These are phyloP conservation scores for Synanceia verrucosa DNA, from an alignment of 2,797 vertebrate genomes.

Conservation along the genomic window DNA sequence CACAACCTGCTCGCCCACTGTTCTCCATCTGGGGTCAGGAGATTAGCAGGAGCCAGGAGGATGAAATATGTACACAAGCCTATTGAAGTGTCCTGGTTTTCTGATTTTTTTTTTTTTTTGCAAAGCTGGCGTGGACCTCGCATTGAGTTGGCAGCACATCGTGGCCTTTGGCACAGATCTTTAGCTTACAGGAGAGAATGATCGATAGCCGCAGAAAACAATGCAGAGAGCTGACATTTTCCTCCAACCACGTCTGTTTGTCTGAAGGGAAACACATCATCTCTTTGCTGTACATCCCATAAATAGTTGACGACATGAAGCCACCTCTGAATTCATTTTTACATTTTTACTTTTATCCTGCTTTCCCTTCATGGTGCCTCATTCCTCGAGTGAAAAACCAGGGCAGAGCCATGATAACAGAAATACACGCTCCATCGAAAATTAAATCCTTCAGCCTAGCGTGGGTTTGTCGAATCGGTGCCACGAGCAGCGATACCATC, in stretches of 20 bases:
- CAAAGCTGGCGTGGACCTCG: constrained; percentile 1
- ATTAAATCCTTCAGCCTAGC: neutral
- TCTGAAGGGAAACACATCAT: constrained; percentile 5
- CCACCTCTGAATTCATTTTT: constrained; percentile 10
- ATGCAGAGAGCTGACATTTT: constrained; percentile 8
- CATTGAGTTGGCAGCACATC: constrained; percentile 23
- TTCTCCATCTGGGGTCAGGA: constrained; percentile 59
- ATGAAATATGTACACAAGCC: constrained; percentile 25
- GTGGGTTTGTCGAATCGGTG: neutral
- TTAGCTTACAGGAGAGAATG: neutral
- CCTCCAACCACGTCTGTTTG: constrained; percentile 10
- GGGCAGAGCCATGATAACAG: neutral
- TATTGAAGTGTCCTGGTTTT: constrained; percentile 1
- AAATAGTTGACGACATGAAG: neutral
- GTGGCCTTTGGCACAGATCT: constrained; percentile 4
- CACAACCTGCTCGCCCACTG: constrained; percentile 58
- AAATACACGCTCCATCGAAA: neutral
- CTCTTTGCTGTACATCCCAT: neutral
- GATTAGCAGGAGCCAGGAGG: constrained; percentile 46
- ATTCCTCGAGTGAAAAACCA: neutral
- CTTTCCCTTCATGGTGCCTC: neutral
- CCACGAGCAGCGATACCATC: neutral
- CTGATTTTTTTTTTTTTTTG: neutral
- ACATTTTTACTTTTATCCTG: neutral
- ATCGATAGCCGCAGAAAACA: constrained; percentile 25